Evolutionary conservation across 2,888 invertebrate genomes (phyloP), one percentile per base, ranked within the genome.

Genomic region (Apamea sordens): DNA sequence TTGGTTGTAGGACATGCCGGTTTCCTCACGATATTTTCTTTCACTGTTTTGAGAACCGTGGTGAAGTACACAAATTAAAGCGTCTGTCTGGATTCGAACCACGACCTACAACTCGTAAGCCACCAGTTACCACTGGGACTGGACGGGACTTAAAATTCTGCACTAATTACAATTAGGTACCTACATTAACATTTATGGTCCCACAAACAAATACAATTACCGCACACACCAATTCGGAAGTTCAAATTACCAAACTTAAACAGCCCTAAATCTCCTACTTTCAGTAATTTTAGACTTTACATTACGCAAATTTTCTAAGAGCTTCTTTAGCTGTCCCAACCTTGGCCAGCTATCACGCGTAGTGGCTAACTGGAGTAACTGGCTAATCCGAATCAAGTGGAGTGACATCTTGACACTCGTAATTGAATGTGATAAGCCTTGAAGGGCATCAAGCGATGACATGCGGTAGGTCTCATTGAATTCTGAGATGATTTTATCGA

Each of bases 341-440:
- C 82, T 83, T 88, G 81, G 67, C 15, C 44, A 59, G 77, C 56
- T 80, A 84, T 85, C 68, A 18, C 4, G 28, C 3, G 36, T 76
- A 80, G 73, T 73, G 73, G 79, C 50, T 83, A 83, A 83, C 76
- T 74, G 59, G 47, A 80, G 74, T 79, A 65, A 65, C 65, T 64
- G 72, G 75, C 24, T 86, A 77, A 86, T 87, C 80, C 79, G 32
- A 76, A 82, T 79, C 82, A 85, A 83, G 61, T 82, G 79, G 73
- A 88, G 70, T 86, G 86, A 83, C 86, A 89, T 84, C 83, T 88
- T 82, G 87, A 87, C 86, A 86, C 80, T 69, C 76, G 86, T 91
- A 91, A 92, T 92, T 90, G 91, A 85, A 90, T 89, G 59, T 82
- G 88, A 92, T 91, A 85, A 79, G 83, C 76, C 83, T 73, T 68